phyloP scores from a whole-genome alignment of 2,888 invertebrate species.

The Eupithecia dodoneata region DNA sequence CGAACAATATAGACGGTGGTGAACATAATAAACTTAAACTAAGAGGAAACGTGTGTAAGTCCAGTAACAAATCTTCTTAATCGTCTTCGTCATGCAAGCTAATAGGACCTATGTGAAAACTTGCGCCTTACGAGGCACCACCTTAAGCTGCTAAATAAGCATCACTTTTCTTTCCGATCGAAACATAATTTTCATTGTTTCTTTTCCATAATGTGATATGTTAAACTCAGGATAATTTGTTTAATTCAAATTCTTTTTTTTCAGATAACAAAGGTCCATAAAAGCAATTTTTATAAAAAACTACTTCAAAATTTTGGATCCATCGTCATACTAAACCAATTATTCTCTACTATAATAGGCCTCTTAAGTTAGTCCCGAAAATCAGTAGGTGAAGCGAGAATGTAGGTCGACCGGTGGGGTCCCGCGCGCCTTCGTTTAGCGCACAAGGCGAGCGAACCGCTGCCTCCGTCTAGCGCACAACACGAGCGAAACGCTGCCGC shows the following conservation, averaged over 20 bases:
- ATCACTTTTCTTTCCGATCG: too few relatives aligned
- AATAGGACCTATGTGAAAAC: too few relatives aligned
- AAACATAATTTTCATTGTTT: not conserved
- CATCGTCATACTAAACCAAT: not conserved
- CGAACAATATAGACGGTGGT: too few relatives aligned
- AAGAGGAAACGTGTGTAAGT: too few relatives aligned
- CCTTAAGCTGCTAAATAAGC: too few relatives aligned
- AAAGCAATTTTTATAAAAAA: not conserved
- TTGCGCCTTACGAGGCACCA: too few relatives aligned
- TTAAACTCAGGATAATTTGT: not conserved
- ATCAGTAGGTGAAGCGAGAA: not conserved
- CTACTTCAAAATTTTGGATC: not conserved
- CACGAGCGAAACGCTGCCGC: conserved; percentile 21
- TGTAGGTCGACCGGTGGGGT: conserved; percentile 4
- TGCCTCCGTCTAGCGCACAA: conserved; percentile 32
- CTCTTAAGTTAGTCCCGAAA: not conserved
- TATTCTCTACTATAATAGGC: not conserved
- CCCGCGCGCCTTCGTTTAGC: conserved; percentile 32
- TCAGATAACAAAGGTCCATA: too few relatives aligned
- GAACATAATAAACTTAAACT: too few relatives aligned
- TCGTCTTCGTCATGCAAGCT: too few relatives aligned
- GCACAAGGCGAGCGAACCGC: conserved; percentile 36
- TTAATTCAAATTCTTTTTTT: not conserved
- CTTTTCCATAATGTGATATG: not conserved
- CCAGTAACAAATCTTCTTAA: too few relatives aligned